Evolutionary conservation across 1,140 invertebrate species (phyloP), one percentile per base, ranked within the genome.

Genomic region (Danaus melanippus): DNA sequence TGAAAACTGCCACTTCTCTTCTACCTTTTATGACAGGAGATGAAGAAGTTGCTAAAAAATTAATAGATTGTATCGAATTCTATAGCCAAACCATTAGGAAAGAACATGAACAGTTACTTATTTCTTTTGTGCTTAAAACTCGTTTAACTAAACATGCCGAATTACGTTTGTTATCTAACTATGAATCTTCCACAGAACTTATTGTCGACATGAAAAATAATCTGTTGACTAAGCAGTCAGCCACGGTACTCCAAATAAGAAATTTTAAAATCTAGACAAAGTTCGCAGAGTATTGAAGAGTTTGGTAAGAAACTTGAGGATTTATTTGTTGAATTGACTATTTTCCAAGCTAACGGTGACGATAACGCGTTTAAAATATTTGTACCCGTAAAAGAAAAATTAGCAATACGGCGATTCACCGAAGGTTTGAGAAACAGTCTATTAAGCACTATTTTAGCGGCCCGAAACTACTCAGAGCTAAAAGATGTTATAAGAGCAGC

Each of bases 401-500:
- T 54, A 5, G 65, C 66, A 1, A 61, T 64, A 15, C 51, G 62
- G 44, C 12, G 48, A 45, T 64, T 67, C 44, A 41, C 64, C 8
- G 55, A 58, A n/a, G 64, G 64, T 2, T 41, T 62, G 40, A 41
- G 15, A 15, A 15, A 15, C 3, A 15, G 15, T 15, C 15, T 1
- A 15, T 15, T 15, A 3, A 15, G 15, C 3, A 15, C 15, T 3
- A 15, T 15, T 15, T 15, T 15, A 15, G 15, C 15, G 15, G 15
- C 15, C 1, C 1, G 15, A 15, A 3, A 15, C 3, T 15, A 15
- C 15, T 1, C 1, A 15, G 15, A 15, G 3, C 52, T 65, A 0
- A 65, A 65, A 43, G 63, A 65, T 39, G 57, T 56, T 1, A 59
- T 63, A n/a, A 56, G 51, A n/a, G 61, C 46, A 2, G 60, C 60